A percentile compares a stretch with the other conserved stretches of the same genome.
Evolutionary conservation across 2,797 vertebrate genomes (phyloP).

Genomic region (Galago senegalensis): DNA sequence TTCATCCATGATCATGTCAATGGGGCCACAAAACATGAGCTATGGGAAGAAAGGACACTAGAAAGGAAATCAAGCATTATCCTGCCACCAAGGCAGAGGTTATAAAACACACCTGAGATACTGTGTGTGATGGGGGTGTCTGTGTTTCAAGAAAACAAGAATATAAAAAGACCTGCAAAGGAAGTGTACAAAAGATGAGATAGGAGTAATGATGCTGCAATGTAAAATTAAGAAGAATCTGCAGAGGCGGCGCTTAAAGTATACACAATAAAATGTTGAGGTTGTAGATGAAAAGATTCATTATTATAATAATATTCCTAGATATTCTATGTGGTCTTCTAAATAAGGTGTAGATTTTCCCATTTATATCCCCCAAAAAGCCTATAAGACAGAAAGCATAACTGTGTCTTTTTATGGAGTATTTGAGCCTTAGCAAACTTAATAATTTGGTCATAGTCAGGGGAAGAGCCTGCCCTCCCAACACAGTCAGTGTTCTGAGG

Average conservation of each 20-base stretch:
- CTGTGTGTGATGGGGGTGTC: neutral
- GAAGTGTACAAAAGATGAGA: neutral
- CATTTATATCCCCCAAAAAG: neutral
- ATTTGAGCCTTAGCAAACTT: neutral
- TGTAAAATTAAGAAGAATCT: neutral
- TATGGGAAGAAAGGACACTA: neutral
- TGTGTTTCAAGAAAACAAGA: neutral
- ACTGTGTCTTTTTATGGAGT: neutral
- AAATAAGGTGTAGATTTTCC: neutral
- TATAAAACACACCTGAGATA: no score
- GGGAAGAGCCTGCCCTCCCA: neutral
- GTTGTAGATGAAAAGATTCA: neutral
- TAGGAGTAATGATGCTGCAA: fast-evolving
- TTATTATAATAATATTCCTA: neutral
- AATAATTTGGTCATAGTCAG: fast-evolving
- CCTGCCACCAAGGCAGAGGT: neutral
- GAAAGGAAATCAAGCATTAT: neutral
- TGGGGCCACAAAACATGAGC: neutral
- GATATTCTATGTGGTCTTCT: neutral
- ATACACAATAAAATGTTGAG: neutral
- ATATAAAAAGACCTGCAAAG: neutral
- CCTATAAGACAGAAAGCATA: neutral
- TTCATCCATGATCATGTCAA: neutral
- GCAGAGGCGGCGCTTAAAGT: neutral
- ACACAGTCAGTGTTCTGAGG: neutral